These are phyloP conservation scores for Ethmia dodecea DNA, from an alignment of 2,888 invertebrate genomes.

Conservation along the genomic window DNA sequence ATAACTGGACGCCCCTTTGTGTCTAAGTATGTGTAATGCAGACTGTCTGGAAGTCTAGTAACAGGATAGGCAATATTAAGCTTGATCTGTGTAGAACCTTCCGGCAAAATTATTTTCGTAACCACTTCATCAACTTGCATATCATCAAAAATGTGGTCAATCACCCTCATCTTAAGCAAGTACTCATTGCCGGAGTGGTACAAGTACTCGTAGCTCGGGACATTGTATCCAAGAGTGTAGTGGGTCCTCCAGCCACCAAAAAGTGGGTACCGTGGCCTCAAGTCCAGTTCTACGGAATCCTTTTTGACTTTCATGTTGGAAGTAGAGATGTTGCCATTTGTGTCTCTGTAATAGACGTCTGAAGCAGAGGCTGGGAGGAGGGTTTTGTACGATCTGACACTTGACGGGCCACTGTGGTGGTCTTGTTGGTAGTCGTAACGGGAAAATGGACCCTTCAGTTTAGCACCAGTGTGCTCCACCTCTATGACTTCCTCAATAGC, in stretches of 20 bases:
- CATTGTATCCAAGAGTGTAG: slow-evolving; percentile 97
- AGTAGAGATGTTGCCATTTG: slow-evolving; percentile 99
- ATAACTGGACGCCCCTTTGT: slow-evolving; percentile 95
- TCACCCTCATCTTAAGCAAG: slow-evolving; percentile 92
- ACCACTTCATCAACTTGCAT: slow-evolving; percentile 94
- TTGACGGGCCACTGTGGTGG: slow-evolving; percentile 90
- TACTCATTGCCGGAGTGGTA: slow-evolving; percentile 88
- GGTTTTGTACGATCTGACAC: slow-evolving; percentile 94
- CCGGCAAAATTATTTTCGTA: slow-evolving; percentile 95
- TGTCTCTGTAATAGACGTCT: slow-evolving; percentile 97
- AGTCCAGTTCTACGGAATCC: slow-evolving; percentile 95
- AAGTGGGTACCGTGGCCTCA: slow-evolving; percentile 97
- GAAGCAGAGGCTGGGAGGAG: slow-evolving; percentile 91
- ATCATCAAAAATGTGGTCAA: slow-evolving; percentile 98
- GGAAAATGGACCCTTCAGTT: slow-evolving; percentile 95
- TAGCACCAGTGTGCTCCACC: slow-evolving; percentile 94
- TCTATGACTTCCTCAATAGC: slow-evolving; percentile 97
- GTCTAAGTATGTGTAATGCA: slow-evolving; percentile 96
- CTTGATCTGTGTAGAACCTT: slow-evolving; percentile 91
- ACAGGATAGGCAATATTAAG: slow-evolving; percentile 90
- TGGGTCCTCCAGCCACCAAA: slow-evolving; percentile 99
- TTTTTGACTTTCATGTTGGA: slow-evolving; percentile 92
- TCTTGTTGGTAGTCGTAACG: slow-evolving; percentile 98
- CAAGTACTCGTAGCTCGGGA: slow-evolving; percentile 97
- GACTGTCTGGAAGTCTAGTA: slow-evolving; percentile 82